A percentile compares a stretch with the other conserved stretches of the same genome.
Conservation (phyloP, 2,113 vertebrate genomes). For the Ictalurus furcatus region DNA sequence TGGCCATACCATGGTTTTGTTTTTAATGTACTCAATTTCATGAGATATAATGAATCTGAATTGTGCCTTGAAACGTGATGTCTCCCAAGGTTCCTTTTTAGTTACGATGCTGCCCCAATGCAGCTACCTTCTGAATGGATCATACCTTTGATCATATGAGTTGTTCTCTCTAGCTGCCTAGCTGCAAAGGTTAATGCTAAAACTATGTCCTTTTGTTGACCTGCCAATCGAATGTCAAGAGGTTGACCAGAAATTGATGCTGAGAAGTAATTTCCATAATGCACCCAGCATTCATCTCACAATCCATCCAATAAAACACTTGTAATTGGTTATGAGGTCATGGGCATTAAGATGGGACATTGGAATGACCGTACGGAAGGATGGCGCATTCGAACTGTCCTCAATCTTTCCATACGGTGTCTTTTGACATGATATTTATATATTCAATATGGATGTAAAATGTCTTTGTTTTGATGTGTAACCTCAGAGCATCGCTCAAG, state of each 20-base stretch:
- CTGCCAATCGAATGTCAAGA: slow-evolving; percentile 41
- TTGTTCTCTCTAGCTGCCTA: neutral
- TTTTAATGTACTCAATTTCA: neutral
- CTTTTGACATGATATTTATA: neutral
- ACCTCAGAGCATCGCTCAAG: neutral
- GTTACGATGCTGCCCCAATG: neutral
- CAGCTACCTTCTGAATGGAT: neutral
- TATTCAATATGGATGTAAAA: neutral
- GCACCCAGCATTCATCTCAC: slow-evolving; percentile 46
- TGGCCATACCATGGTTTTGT: neutral
- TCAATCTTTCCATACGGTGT: neutral
- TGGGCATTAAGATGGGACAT: slow-evolving; percentile 52
- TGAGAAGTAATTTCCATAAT: slow-evolving; percentile 67
- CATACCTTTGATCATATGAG: slow-evolving; percentile 17
- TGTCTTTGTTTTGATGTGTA: neutral
- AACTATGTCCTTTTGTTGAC: slow-evolving; percentile 35
- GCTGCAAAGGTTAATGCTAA: neutral
- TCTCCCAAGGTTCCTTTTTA: neutral
- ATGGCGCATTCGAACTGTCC: neutral
- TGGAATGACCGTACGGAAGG: slow-evolving; percentile 36
- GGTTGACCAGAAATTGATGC: slow-evolving; percentile 61
- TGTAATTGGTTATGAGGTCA: slow-evolving; percentile 70
- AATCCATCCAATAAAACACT: slow-evolving; percentile 54
- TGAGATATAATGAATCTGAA: neutral
- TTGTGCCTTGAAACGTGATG: neutral